A percentile compares a stretch with the other conserved stretches of the same genome.
Evolutionary conservation across 2,113 vertebrate genomes (phyloP).

Genomic region (Urocynchramus pylzowi): DNA sequence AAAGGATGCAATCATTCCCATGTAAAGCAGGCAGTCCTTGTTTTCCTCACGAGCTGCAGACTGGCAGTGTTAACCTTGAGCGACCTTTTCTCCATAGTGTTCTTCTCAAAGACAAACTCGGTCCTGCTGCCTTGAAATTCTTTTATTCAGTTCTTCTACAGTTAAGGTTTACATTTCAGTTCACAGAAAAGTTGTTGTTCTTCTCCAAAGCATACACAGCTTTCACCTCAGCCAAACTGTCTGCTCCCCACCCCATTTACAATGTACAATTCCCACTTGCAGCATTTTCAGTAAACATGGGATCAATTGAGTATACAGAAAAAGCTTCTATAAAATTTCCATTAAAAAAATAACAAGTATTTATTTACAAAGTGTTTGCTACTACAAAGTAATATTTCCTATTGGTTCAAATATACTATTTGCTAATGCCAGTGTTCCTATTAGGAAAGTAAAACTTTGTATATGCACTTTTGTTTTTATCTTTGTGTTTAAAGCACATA

Average conservation of each 20-base stretch:
- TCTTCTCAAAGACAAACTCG: slow-evolving; percentile 1
- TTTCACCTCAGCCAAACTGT: not conserved
- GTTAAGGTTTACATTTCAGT: slow-evolving; percentile 4
- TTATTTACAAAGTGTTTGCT: slow-evolving; percentile 76
- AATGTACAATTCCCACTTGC: not conserved
- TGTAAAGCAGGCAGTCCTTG: not conserved
- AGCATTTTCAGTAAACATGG: slow-evolving; percentile 66
- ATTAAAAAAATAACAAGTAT: slow-evolving; percentile 77
- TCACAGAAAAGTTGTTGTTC: not conserved
- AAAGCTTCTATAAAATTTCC: slow-evolving; percentile 78
- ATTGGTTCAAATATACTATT: slow-evolving; percentile 39
- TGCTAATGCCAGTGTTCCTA: slow-evolving; percentile 44
- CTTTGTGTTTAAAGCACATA: slow-evolving; percentile 24
- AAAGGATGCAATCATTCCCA: not conserved
- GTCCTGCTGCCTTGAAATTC: slow-evolving; percentile 33
- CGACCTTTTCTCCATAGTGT: not conserved
- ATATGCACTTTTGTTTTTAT: slow-evolving; percentile 7
- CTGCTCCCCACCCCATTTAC: not conserved
- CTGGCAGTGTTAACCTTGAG: not conserved
- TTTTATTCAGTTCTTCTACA: slow-evolving; percentile 60
- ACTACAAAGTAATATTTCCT: slow-evolving; percentile 70
- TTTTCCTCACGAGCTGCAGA: not conserved
- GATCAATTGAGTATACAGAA: slow-evolving; percentile 68
- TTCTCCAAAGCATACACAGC: not conserved
- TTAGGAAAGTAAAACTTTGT: slow-evolving; percentile 41